Conservation (phyloP, 2,113 vertebrate species). For the Pseudorhombus dupliciocellatus region DNA sequence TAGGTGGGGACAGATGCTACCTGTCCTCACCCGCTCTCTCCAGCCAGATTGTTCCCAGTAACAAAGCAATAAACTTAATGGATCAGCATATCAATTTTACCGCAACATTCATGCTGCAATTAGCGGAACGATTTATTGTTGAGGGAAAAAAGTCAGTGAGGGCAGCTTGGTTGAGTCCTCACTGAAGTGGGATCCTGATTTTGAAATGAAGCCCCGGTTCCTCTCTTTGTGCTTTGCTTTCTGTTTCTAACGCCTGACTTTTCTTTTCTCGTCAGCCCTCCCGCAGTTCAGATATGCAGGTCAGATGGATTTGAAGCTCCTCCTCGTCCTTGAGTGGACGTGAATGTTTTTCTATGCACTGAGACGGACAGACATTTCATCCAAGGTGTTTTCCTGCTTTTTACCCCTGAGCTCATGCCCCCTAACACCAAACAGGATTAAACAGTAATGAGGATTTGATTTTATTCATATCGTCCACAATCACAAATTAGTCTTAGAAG, state of each 20-base stretch:
- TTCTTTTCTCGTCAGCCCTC: background rate
- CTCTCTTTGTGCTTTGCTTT: slow-evolving; percentile 15
- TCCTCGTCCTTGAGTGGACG: slow-evolving; percentile 8
- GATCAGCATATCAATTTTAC: slow-evolving; percentile 76
- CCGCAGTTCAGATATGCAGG: slow-evolving; percentile 16
- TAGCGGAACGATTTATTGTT: slow-evolving; percentile 66
- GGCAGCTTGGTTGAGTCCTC: slow-evolving; percentile 6
- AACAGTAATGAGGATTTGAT: background rate
- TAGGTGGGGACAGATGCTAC: slow-evolving; percentile 86
- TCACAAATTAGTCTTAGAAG: background rate
- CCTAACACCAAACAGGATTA: background rate
- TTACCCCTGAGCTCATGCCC: background rate
- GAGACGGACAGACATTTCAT: background rate
- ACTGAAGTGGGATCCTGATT: background rate
- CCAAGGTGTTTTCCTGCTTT: background rate
- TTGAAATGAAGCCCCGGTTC: background rate
- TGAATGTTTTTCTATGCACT: slow-evolving; percentile 3
- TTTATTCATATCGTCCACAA: background rate
- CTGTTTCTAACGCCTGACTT: slow-evolving; percentile 1
- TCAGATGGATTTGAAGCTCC: background rate
- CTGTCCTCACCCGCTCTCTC: slow-evolving; percentile 78
- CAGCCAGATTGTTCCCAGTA: slow-evolving; percentile 81
- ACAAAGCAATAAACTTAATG: slow-evolving; percentile 83
- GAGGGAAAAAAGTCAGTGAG: background rate
- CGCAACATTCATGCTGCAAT: slow-evolving; percentile 71